phyloP scores from a whole-genome alignment of 2,797 vertebrate genomes.

The Spinus pinus region DNA sequence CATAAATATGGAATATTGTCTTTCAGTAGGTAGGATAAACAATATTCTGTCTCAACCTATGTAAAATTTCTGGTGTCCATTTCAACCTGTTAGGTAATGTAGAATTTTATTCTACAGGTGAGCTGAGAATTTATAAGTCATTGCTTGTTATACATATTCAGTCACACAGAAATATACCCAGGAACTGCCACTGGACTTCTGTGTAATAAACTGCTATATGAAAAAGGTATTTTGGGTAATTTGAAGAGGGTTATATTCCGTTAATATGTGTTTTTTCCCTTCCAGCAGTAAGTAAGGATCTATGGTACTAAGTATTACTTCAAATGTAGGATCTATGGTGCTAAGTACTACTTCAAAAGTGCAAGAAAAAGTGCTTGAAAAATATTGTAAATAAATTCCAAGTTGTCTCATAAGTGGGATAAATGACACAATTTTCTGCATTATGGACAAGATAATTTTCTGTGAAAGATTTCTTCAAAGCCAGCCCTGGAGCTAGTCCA shows the following conservation, averaged over 20 bases:
- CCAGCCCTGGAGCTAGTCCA: neutral
- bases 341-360: neutral
- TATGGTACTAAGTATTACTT: neutral
- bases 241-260: neutral
- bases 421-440: neutral
- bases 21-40: neutral
- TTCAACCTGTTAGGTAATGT: neutral
- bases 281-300: neutral
- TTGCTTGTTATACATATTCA: neutral
- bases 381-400: neutral
- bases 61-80: neutral
- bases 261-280: neutral
- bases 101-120: neutral
- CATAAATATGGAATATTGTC: neutral
- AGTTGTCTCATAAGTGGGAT: neutral
- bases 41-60: neutral
- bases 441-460: neutral
- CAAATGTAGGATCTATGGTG: neutral
- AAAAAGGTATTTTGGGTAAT: neutral
- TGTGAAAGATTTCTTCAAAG: constrained; percentile 17
- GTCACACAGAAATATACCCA: neutral
- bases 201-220: neutral
- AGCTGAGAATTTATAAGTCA: neutral
- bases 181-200: neutral
- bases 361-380: neutral